Evolutionary conservation across 1,140 invertebrate genomes (phyloP).

Genomic region (Vollenhovia emeryi): DNA sequence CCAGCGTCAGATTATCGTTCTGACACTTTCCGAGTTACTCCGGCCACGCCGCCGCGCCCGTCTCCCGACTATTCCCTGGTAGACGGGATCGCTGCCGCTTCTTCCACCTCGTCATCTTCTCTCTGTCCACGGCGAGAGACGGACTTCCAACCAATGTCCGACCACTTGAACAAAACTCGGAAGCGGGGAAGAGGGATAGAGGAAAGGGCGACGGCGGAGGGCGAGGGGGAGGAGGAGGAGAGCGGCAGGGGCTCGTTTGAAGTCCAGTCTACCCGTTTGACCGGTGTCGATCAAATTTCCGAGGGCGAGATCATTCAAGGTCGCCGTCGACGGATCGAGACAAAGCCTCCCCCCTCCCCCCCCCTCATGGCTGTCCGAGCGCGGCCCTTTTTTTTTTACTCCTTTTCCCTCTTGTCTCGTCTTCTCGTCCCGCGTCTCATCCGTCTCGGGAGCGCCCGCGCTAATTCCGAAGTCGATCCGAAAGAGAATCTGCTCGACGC

Average conservation of each 20-base stretch:
- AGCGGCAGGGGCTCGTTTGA: conserved; percentile 62
- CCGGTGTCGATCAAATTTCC: conserved; percentile 85
- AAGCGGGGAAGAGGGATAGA: not conserved
- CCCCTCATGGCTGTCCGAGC: conserved; percentile 54
- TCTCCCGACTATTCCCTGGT: conserved; percentile 50
- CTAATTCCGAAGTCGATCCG: conserved; percentile 29
- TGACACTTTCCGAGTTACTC: conserved; percentile 86
- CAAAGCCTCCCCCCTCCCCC: too few species aligned
- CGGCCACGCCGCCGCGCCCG: conserved; percentile 73
- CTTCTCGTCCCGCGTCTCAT: conserved; percentile 17
- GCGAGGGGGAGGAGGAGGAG: not conserved
- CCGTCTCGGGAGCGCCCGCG: not conserved
- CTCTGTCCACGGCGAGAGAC: conserved; percentile 45
- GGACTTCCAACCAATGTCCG: conserved; percentile 39
- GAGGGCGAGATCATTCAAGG: conserved; percentile 80
- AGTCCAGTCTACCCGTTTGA: conserved; percentile 81
- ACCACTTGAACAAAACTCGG: conserved; percentile 30
- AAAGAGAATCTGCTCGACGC: conserved; percentile 14
- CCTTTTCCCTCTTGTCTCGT: not conserved
- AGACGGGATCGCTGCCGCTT: conserved; percentile 35
- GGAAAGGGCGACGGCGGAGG: not conserved
- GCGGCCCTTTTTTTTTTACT: not conserved
- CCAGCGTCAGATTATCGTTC: conserved; percentile 86
- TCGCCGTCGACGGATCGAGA: conserved; percentile 76
- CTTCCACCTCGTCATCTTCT: conserved; percentile 48